Base-by-base conservation (phyloP, 2,797 vertebrate genomes). In the Gymnothorax reevesii region DNA sequence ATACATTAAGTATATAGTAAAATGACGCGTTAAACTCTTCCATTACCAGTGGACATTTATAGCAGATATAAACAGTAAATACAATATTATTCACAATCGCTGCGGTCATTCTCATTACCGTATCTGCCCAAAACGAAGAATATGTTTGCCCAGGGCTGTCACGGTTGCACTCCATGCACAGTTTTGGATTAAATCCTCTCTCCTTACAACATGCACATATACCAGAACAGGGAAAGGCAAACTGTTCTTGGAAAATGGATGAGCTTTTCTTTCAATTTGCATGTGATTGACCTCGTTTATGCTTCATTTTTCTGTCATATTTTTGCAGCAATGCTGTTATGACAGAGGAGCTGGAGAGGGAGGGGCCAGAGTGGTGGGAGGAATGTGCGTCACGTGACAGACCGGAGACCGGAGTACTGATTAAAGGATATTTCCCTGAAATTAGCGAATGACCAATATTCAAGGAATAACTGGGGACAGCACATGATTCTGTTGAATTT, bases 251-350 rank as follows among this genome's bases (percentile, higher is more conserved):
- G 22, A 49, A 73, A 77, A 77, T 85, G 49, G 64, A 85, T 57
- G 66, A 33, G 66, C 22, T 22, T 13, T 52, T 9, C 52, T 57
- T 57, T 71, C 84, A 85, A 85, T 85, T 69, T 86, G 22, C 77
- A 80, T 80, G 9, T 54, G 77, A 80, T n/a, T 80, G 77, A 80
- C 77, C 77, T 80, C 77, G 54, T 80, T 80, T 80, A 7, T 55
- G 20, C 55, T n/a, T 8, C 49, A 7, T 49, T 77, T n/a, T 80
- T n/a, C 2, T 80, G 42, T 80, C 77, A 80, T 55, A 54, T n/a
- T 49, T 77, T 15, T 33, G 33, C 73, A 20, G 33, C 73, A 77
- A 42, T 49, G 52, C 73, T 52, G 73, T 15, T 52, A 7, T n/a
- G 77, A 55, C 52, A 55, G n/a, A 10, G 77, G 52, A 55, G 42